Conservation (phyloP, 2,797 vertebrate genomes). For the Gila robusta region DNA sequence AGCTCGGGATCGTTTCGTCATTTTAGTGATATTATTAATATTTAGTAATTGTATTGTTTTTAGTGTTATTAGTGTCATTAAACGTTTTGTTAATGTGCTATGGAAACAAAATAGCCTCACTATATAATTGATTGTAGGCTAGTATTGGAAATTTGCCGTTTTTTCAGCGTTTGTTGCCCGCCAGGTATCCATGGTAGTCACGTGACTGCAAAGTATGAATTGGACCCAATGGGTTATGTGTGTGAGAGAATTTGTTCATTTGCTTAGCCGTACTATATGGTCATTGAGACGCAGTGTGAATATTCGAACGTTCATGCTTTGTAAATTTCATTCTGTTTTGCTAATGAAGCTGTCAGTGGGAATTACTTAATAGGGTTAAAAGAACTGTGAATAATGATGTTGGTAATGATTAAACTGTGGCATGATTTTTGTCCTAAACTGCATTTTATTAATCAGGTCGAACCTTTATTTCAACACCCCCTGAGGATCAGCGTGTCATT, state of each 20-base stretch:
- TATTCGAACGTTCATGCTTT: constrained; percentile 40
- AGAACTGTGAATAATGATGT: constrained; percentile 47
- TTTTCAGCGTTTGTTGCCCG: too few species aligned
- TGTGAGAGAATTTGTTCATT: constrained; percentile 22
- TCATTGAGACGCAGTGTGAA: constrained; percentile 21
- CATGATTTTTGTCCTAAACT: constrained; percentile 35
- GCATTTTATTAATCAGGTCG: constrained; percentile 76
- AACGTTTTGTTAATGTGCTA: too few species aligned
- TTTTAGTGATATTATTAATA: too few species aligned
- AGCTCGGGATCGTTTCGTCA: too few species aligned
- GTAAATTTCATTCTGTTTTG: constrained; percentile 43
- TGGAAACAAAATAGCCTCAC: too few species aligned
- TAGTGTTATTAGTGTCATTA: too few species aligned
- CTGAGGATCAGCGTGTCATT: constrained; percentile 89
- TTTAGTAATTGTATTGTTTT: too few species aligned
- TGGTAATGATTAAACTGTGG: constrained; percentile 36
- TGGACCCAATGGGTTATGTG: constrained; percentile 18
- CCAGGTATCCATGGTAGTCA: too few species aligned
- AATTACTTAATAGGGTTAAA: constrained; percentile 47
- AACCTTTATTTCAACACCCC: constrained; percentile 84
- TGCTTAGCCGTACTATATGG: constrained; percentile 1
- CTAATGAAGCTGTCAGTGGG: constrained; percentile 47
- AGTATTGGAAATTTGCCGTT: too few species aligned
- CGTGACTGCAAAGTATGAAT: neutral
- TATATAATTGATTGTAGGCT: too few species aligned